These are phyloP conservation scores for Toxostoma redivivum DNA, from an alignment of 2,113 vertebrate species.

Conservation along the genomic window DNA sequence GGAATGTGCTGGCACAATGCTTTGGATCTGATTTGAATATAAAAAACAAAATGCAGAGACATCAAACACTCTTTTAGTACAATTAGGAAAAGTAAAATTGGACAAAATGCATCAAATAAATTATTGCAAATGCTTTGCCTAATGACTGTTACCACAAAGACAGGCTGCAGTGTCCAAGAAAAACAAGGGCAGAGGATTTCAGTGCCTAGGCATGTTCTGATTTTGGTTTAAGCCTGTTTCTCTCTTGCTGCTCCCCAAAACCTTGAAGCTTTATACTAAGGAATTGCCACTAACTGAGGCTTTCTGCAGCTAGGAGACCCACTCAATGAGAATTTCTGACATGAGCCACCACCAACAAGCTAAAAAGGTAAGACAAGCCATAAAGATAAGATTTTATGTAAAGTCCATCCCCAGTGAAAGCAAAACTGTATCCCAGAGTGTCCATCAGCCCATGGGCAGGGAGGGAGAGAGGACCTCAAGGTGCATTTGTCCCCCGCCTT, in stretches of 20 bases:
- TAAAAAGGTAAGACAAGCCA: not conserved
- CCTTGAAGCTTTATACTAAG: not conserved
- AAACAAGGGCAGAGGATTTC: not conserved
- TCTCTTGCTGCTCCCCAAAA: not conserved
- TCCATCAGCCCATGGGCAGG: not conserved
- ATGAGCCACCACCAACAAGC: not conserved
- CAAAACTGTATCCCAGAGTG: not conserved
- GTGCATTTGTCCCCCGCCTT: not conserved
- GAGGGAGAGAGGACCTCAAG: not conserved
- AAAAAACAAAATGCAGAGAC: not conserved
- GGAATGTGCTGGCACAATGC: not conserved
- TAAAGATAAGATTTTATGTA: not conserved
- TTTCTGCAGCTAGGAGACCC: not conserved
- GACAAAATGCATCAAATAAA: slow-evolving; percentile 7
- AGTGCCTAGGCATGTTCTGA: not conserved
- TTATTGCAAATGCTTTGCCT: slow-evolving; percentile 5
- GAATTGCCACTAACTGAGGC: not conserved
- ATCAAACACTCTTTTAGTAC: not conserved
- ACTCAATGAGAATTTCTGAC: not conserved
- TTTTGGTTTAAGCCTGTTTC: not conserved
- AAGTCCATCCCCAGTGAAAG: not conserved
- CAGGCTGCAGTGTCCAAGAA: not conserved
- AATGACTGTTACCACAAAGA: slow-evolving; percentile 7
- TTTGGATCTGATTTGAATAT: not conserved
- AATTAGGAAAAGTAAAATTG: slow-evolving; percentile 13